Conservation (phyloP, 2,888 invertebrate species). For the Mythimna pallens region DNA sequence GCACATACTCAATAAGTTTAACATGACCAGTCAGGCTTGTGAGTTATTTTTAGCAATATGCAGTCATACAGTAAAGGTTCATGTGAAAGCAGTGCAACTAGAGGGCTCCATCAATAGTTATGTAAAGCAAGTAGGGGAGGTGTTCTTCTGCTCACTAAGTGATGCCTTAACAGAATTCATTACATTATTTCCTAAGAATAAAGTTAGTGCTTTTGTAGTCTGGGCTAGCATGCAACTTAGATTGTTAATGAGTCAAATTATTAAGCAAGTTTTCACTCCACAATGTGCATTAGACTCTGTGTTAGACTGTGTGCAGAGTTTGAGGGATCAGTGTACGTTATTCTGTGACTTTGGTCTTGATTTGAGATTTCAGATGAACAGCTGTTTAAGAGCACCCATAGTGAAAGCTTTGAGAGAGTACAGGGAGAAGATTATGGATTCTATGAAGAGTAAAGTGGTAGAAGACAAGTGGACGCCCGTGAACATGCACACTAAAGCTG, state of each 20-base stretch:
- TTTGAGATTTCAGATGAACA: slow-evolving; percentile 97
- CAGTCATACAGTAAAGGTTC: slow-evolving; percentile 95
- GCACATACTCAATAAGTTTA: slow-evolving; percentile 94
- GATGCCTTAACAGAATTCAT: slow-evolving; percentile 92
- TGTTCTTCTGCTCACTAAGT: slow-evolving; percentile 95
- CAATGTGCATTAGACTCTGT: slow-evolving; percentile 96
- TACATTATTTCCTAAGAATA: slow-evolving; percentile 95
- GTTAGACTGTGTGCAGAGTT: slow-evolving; percentile 96
- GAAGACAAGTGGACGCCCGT: slow-evolving; percentile 97
- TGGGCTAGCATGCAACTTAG: slow-evolving; percentile 97
- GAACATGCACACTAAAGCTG: slow-evolving; percentile 94
- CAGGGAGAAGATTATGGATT: slow-evolving; percentile 95
- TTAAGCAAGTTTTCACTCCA: slow-evolving; percentile 97
- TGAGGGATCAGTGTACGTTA: slow-evolving; percentile 93
- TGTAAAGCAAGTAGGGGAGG: slow-evolving; percentile 94
- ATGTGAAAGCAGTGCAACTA: slow-evolving; percentile 94
- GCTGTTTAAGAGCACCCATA: slow-evolving; percentile 94
- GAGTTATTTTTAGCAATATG: slow-evolving; percentile 95
- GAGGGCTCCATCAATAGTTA: slow-evolving; percentile 95
- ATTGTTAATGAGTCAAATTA: slow-evolving; percentile 94
- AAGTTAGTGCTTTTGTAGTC: slow-evolving; percentile 93
- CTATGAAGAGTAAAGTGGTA: slow-evolving; percentile 93
- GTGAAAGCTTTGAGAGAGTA: slow-evolving; percentile 94
- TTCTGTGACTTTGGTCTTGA: slow-evolving; percentile 95
- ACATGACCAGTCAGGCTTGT: slow-evolving; percentile 93